Evolutionary conservation across 2,113 vertebrate genomes (phyloP), one percentile per base, ranked within the genome.

Genomic region (Dipodomys ordii): DNA sequence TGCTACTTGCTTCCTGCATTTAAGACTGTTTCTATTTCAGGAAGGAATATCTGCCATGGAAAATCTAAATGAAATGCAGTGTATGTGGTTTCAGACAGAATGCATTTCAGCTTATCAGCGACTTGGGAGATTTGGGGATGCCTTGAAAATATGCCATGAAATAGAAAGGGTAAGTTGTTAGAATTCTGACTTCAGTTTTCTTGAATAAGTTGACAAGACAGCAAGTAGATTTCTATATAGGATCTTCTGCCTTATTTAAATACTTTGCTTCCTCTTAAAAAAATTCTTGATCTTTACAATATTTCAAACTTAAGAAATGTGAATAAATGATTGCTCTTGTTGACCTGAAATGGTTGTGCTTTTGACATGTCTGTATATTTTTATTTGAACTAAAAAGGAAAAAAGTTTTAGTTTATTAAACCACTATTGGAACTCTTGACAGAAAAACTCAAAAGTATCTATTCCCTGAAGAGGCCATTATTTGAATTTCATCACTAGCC

Each of bases 11-110:
- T 87, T 44, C 19, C 89, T 93, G 65, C 87, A 88, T 44, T 96
- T 83, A 90, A 90, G 16, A 87, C 88, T 62, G 28, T 3, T n/a
- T 78, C 90, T 82, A 6, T 98, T 98, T 96, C 93, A 98, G 98
- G 98, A 98, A 96, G 98, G 98, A 80, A 97, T 97, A 13, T 98
- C 98, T 95, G 98, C 98, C 15, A 98, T 98, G 98, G 98, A 98
- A 92, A 98, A 98, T 93, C 97, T 98, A 5, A 98, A 98, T 0
- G 98, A 98, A 94, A 98, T 98, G 98, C 98, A 98, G 73, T 98
- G 98, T 57, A 98, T 98, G 98, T 99, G 98, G 98, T 98, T 98
- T 97, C 98, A 98, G 90, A 98, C 98, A 0, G 98, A 98, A 94
- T 98, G 98, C 88, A 98, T 98, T 0, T 93, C 96, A 8, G 98